phyloP scores from a whole-genome alignment of 2,113 vertebrate species.

The Grus americana region DNA sequence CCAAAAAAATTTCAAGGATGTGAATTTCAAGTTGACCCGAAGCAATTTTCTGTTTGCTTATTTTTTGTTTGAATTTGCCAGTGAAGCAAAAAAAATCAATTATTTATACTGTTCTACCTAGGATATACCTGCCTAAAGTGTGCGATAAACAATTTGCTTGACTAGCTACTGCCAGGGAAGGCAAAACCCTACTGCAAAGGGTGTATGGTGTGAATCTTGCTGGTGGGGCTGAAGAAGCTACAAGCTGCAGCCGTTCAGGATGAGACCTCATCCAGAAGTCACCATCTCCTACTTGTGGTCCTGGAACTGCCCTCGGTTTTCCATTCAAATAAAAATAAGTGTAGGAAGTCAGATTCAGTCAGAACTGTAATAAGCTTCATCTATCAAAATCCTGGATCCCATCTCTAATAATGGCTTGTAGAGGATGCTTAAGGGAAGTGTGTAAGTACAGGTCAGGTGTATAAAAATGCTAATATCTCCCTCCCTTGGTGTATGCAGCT shows the following conservation, averaged over 20 bases:
- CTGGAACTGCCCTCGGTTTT: neutral
- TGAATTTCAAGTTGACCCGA: neutral
- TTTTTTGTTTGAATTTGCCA: neutral
- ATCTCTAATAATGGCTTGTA: neutral
- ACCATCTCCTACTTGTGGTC: neutral
- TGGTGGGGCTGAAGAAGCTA: neutral
- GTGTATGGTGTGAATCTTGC: neutral
- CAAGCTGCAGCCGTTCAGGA: neutral
- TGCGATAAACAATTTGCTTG: neutral
- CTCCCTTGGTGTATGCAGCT: neutral
- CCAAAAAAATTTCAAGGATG: neutral
- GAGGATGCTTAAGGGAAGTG: neutral
- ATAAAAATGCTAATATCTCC: neutral
- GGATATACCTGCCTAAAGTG: neutral
- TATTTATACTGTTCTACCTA: neutral
- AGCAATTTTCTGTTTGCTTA: neutral
- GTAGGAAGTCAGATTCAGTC: neutral
- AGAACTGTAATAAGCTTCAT: neutral
- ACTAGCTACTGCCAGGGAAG: neutral
- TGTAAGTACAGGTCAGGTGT: neutral
- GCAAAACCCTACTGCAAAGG: neutral
- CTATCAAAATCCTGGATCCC: neutral
- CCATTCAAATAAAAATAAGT: neutral
- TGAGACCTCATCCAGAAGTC: neutral
- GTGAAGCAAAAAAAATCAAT: neutral